A percentile compares a stretch with the other conserved stretches of the same genome.
phyloP scores from a whole-genome alignment of 2,797 vertebrate genomes.

The Streptopelia turtur region DNA sequence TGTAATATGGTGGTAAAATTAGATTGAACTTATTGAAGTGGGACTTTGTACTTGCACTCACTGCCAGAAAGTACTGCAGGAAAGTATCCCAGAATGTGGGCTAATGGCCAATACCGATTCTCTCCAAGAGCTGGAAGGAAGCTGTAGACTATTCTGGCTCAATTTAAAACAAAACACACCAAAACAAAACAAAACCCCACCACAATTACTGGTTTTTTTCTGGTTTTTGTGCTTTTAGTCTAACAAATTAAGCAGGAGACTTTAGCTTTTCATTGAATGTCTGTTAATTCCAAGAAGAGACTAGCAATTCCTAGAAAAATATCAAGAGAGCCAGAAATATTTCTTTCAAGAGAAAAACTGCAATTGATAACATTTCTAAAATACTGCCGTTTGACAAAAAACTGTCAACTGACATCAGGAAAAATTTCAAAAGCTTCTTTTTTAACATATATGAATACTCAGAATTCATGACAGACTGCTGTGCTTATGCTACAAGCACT shows the following conservation, averaged over 20 bases:
- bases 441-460: not conserved
- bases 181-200: not conserved
- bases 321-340: not conserved
- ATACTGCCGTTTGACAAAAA: not conserved
- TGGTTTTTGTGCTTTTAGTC: not conserved
- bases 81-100: not conserved
- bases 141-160: not conserved
- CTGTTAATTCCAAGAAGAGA: not conserved
- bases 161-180: not conserved
- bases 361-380: not conserved
- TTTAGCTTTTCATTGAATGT: not conserved
- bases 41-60: not conserved
- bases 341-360: not conserved
- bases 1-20: not conserved
- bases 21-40: not conserved
- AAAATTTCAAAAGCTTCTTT: not conserved
- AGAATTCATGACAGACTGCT: not conserved
- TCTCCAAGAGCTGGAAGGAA: not conserved
- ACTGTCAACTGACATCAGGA: not conserved
- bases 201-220: not conserved
- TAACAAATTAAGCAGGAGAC: not conserved
- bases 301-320: not conserved
- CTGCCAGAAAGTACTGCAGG: not conserved
- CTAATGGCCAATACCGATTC: not conserved
- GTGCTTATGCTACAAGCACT: accelerated